Evolutionary conservation across 2,888 invertebrate genomes (phyloP), one percentile per base, ranked within the genome.

Genomic region (Aplocera efformata): DNA sequence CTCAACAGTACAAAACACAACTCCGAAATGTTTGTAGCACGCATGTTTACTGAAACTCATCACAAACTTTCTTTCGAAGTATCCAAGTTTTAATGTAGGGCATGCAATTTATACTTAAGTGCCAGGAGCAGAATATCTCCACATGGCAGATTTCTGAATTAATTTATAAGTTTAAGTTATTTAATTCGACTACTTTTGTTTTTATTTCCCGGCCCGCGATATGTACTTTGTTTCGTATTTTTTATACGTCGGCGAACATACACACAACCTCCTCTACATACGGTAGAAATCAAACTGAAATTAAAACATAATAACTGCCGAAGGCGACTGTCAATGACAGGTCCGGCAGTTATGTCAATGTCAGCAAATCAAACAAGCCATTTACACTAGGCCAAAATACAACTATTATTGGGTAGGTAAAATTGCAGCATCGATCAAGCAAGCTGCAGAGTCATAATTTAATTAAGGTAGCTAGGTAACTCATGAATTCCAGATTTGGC

Each of bases 41-140:
- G 48, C 82, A 84, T 84, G 61, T 75, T 79, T 55, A 57, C 60
- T 60, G 69, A 67, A 54, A 64, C 56, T 65, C 62, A 67, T 64
- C 59, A 63, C 58, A 61, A 76, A 81, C 80, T 82, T 82, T 79
- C 78, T 75, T 77, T 74, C 58, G 56, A 63, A 67, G 63, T 65
- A 56, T 49, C 59, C 60, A 64, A 63, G 49, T 58, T 67, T 67
- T 64, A 60, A 80, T 74, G 72, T 82, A 77, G 84, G 80, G 58
- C 85, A 79, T 55, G 42, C 38, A 37, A 54, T 37, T 32, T 22
- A 9, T 22, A 30, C 8, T n/a, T n/a, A n/a, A n/a, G 28, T 24
- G 10, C 10, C 7, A 22, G 22, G 3, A 22, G 22, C 10, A 11
- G 21, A 23, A 30, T 17, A 7, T 32, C 22, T 7, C 29, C 9